A percentile compares a stretch with the other conserved stretches of the same genome.
These are phyloP conservation scores for Streptopelia turtur DNA, from an alignment of 2,797 vertebrate genomes.

Conservation along the genomic window DNA sequence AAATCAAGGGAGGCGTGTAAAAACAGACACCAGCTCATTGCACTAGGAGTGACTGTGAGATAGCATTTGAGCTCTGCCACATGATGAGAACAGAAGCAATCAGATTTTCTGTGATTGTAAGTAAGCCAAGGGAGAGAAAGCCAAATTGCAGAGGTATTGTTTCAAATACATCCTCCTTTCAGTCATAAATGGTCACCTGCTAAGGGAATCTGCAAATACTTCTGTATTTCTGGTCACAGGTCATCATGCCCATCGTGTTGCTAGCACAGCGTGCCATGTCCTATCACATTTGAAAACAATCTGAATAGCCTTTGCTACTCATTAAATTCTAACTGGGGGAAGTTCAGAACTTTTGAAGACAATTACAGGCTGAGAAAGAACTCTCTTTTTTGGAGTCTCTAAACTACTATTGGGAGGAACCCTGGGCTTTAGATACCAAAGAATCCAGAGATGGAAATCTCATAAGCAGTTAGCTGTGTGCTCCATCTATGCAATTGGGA, in stretches of 20 bases:
- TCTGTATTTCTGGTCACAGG: background rate
- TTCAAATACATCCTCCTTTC: constrained; percentile 9
- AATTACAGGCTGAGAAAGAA: background rate
- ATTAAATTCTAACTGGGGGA: background rate
- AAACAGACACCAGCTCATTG: background rate
- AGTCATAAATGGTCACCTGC: constrained; percentile 7
- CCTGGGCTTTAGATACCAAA: background rate
- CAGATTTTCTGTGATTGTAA: background rate
- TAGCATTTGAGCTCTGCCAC: background rate
- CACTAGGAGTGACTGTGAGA: background rate
- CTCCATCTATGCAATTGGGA: background rate
- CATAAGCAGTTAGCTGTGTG: accelerated
- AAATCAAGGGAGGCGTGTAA: background rate
- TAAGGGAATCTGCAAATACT: background rate
- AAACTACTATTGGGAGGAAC: background rate
- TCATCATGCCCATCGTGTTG: background rate
- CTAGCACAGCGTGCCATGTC: background rate
- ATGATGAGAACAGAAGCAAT: background rate
- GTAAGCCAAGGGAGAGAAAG: background rate
- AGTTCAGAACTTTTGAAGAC: background rate
- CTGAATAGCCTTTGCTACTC: background rate
- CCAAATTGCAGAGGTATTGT: background rate
- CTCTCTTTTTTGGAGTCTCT: background rate
- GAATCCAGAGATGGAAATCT: background rate
- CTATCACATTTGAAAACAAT: background rate